These are phyloP conservation scores for Achlya flavicornis DNA, from an alignment of 2,888 invertebrate species.

Conservation along the genomic window DNA sequence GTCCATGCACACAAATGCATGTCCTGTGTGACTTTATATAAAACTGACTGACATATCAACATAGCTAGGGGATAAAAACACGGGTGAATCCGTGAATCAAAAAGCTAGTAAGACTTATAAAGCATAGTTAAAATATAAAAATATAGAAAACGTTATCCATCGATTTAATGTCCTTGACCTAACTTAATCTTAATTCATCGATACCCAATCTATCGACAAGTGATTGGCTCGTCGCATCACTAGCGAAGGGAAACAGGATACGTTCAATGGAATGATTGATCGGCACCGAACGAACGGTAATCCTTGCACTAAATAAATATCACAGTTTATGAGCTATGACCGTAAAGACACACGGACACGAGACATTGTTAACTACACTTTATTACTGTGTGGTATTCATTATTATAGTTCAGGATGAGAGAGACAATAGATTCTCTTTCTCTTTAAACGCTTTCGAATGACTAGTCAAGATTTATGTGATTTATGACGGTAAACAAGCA, in stretches of 20 bases:
- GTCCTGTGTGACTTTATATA: no score
- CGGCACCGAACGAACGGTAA: slow-evolving; percentile 77
- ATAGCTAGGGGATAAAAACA: no score
- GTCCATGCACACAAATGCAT: no score
- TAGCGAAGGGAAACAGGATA: slow-evolving; percentile 79
- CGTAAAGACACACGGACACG: slow-evolving; percentile 34
- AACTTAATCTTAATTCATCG: background rate
- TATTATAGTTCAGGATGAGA: slow-evolving; percentile 4
- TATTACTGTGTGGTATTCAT: slow-evolving; percentile 8
- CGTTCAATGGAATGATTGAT: slow-evolving; percentile 83
- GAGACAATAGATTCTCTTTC: background rate
- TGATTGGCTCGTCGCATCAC: slow-evolving; percentile 50
- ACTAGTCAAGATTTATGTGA: no score
- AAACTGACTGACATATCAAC: no score
- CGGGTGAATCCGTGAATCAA: no score
- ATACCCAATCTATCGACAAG: slow-evolving; percentile 35
- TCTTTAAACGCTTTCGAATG: no score
- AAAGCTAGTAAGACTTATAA: no score
- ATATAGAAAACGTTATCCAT: no score
- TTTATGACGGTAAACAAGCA: no score
- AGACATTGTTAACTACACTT: slow-evolving; percentile 14
- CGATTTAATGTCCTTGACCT: no score
- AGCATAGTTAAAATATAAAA: no score
- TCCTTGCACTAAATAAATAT: slow-evolving; percentile 80
- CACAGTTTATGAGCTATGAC: slow-evolving; percentile 51